Base-by-base conservation (phyloP, 2,113 vertebrate genomes). In the Rhabdomys dilectus region DNA sequence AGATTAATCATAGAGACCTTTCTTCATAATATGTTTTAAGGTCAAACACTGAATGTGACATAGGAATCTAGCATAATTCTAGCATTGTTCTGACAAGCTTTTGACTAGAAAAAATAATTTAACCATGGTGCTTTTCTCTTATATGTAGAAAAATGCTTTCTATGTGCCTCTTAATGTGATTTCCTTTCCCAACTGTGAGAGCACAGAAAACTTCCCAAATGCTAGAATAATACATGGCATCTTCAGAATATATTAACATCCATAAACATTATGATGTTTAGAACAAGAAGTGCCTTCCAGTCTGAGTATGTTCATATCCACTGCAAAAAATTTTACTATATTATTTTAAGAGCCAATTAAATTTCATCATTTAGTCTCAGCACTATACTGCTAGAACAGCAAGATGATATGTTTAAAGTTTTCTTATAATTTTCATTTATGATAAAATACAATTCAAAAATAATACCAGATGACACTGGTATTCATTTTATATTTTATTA, bases 371-470 rank as follows among this genome's bases (percentile, higher is more conserved):
- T 70, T 78, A 94, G 31, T 31, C 19, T 85, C 60, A 93, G 34
- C 17, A n/a, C 24, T 84, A 34, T 3, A 81, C n/a, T 58, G 13
- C 53, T 80, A 96, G 39, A 22, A 21, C 31, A 51, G 22, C 70
- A 8, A 78, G 82, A 92, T 56, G 22, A 82, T 70, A 16, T 78
- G 15, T 82, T 60, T 60, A 60, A 34, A 60, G 11, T 31, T 85
- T 29, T 93, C 12, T 88, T 90, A 5, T 58, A 88, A 89, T 77
- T 77, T 34, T 45, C 7, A 7, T 17, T 48, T 77, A 51, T 13
- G 1, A n/a, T 31, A 92, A 62, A 48, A 48, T 91, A 62, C 5
- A 93, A 42, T 26, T 93, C 73, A 98, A 97, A 94, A n/a, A 73
- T 70, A 96, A 31, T 39, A 10, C 36, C 58, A 51, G 16, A n/a